phyloP scores from a whole-genome alignment of 2,797 vertebrate genomes.

The Hylomyscus alleni region DNA sequence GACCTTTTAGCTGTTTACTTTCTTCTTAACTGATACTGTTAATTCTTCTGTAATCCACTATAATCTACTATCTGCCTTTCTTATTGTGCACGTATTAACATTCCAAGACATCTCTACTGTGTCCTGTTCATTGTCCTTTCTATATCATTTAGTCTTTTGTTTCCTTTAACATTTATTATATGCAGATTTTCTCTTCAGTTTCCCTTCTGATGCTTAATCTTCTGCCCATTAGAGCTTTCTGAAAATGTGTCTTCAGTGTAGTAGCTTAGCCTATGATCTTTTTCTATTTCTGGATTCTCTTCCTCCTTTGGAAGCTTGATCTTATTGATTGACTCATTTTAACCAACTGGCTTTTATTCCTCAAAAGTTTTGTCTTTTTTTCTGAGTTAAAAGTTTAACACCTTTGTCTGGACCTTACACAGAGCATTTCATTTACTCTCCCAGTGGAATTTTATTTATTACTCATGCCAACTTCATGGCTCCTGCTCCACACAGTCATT shows the following conservation, averaged over 20 bases:
- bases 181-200: background rate
- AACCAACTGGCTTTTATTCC: slow-evolving; percentile 14
- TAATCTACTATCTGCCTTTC: background rate
- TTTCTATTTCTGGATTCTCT: slow-evolving; percentile 10
- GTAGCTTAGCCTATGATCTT: background rate
- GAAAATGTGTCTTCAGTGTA: background rate
- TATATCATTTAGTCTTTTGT: background rate
- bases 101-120: slow-evolving; percentile 13
- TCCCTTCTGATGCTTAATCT: background rate
- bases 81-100: background rate
- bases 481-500: background rate
- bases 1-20: background rate
- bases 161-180: slow-evolving; percentile 10
- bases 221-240: background rate
- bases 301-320: background rate
- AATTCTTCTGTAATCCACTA: background rate
- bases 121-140: background rate
- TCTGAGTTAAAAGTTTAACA: slow-evolving; percentile 5
- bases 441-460: slow-evolving; percentile 16
- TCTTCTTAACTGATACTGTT: background rate
- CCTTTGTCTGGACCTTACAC: background rate
- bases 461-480: background rate
- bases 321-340: slow-evolving; percentile 60
- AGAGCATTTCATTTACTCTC: background rate
- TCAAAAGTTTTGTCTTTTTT: slow-evolving; percentile 58